Conservation (phyloP, 2,113 vertebrate species). For the Stercorarius parasiticus region DNA sequence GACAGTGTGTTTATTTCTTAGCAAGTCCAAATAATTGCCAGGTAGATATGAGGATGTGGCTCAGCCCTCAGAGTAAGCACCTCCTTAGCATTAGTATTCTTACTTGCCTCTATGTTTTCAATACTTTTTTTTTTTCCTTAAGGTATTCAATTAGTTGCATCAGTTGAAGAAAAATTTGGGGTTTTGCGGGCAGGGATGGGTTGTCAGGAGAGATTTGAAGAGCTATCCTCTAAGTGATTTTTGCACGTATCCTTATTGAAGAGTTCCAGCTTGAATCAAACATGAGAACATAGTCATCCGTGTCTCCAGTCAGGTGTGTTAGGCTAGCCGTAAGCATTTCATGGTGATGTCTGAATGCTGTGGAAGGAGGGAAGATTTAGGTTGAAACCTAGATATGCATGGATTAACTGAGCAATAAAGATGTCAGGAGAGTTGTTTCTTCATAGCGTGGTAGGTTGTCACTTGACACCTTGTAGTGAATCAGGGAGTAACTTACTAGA, state of each 20-base stretch:
- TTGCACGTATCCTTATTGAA: neutral
- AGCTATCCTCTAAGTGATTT: neutral
- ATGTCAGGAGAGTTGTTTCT: neutral
- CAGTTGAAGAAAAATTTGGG: neutral
- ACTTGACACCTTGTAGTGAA: neutral
- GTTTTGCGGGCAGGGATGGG: fast-evolving
- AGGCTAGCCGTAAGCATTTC: neutral
- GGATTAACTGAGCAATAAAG: neutral
- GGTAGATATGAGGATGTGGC: neutral
- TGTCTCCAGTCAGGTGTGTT: neutral
- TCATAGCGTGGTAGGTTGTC: neutral
- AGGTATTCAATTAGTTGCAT: neutral
- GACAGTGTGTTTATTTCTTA: neutral
- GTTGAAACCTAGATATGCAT: neutral
- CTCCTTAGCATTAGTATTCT: neutral
- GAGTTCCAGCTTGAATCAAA: neutral
- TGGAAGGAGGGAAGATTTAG: neutral
- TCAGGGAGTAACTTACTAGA: neutral
- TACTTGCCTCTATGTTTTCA: neutral
- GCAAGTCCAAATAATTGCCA: neutral
- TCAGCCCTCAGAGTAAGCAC: neutral
- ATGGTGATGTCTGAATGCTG: neutral
- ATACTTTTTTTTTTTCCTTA: neutral
- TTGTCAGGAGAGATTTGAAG: neutral
- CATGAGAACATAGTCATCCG: neutral